These are phyloP conservation scores for Sminthurides aquaticus DNA, from an alignment of 2,888 invertebrate genomes.

Conservation along the genomic window DNA sequence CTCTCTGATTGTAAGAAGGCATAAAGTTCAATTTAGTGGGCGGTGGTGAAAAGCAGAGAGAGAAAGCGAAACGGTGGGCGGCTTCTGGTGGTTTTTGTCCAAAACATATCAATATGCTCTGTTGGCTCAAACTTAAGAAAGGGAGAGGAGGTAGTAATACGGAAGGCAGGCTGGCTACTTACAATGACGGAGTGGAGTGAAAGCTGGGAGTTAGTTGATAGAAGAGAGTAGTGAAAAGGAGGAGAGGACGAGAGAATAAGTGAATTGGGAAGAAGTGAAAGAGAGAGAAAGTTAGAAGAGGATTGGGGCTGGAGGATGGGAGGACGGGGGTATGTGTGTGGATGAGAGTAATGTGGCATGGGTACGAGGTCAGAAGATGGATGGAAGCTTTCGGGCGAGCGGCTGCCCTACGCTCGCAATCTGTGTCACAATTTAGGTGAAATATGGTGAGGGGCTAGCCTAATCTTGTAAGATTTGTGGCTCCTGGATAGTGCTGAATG, in stretches of 20 bases:
- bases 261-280: neutral
- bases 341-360: slow-evolving; percentile 27
- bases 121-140: no score
- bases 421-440: slow-evolving; percentile 36
- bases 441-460: slow-evolving; percentile 28
- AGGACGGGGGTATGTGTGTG: slow-evolving; percentile 9
- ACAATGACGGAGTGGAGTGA: no score
- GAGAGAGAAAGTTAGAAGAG: neutral
- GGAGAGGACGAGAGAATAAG: neutral
- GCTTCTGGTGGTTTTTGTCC: no score
- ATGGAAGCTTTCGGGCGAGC: slow-evolving; percentile 27
- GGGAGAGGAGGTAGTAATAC: no score
- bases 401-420: slow-evolving; percentile 29
- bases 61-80: no score
- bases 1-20: neutral
- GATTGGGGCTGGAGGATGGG: no score
- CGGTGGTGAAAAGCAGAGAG: no score
- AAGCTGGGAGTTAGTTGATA: no score
- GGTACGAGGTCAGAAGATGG: slow-evolving; percentile 29
- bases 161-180: no score
- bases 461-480: slow-evolving; percentile 34
- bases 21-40: neutral
- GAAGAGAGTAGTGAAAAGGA: no score
- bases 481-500: slow-evolving; percentile 20
- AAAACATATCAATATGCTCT: no score